These are phyloP conservation scores for Gibbula magus DNA, from an alignment of 2,888 invertebrate genomes.

Conservation along the genomic window DNA sequence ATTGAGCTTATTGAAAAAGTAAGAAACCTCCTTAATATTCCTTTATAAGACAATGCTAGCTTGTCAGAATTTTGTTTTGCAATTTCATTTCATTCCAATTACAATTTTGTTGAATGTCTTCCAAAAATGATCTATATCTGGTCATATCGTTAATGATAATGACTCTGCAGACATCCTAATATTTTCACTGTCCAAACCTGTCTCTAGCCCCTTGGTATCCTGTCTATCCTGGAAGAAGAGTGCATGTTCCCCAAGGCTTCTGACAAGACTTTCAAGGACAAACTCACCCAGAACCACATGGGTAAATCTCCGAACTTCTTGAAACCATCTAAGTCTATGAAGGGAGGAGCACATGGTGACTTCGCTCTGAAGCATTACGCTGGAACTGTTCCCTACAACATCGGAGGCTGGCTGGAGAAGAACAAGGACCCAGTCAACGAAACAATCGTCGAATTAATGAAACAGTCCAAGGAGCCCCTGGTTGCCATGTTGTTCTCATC, in stretches of 20 bases:
- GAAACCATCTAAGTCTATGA: slow-evolving; percentile 87
- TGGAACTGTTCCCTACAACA: slow-evolving; percentile 98
- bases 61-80: too few relatives aligned
- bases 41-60: too few relatives aligned
- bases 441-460: slow-evolving; percentile 97
- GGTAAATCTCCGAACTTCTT: slow-evolving; percentile 83
- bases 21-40: too few relatives aligned
- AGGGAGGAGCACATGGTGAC: slow-evolving; percentile 96
- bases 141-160: too few relatives aligned
- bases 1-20: slow-evolving; percentile 80
- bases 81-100: too few relatives aligned
- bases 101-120: too few relatives aligned
- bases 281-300: slow-evolving; percentile 98
- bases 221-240: slow-evolving; percentile 99
- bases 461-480: slow-evolving; percentile 80
- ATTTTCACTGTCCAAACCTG: too few relatives aligned
- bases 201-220: slow-evolving; percentile 98
- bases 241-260: slow-evolving; percentile 99
- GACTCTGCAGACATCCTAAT: too few relatives aligned
- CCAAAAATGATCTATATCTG: background rate
- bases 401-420: slow-evolving; percentile 99
- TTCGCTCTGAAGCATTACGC: slow-evolving; percentile 99
- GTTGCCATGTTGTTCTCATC: slow-evolving; percentile 63
- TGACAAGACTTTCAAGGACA: slow-evolving; percentile 98
- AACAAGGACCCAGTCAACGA: slow-evolving; percentile 99